A percentile compares a stretch with the other conserved stretches of the same genome.
Conservation (phyloP, 2,797 vertebrate species). For the Zalophus californianus region DNA sequence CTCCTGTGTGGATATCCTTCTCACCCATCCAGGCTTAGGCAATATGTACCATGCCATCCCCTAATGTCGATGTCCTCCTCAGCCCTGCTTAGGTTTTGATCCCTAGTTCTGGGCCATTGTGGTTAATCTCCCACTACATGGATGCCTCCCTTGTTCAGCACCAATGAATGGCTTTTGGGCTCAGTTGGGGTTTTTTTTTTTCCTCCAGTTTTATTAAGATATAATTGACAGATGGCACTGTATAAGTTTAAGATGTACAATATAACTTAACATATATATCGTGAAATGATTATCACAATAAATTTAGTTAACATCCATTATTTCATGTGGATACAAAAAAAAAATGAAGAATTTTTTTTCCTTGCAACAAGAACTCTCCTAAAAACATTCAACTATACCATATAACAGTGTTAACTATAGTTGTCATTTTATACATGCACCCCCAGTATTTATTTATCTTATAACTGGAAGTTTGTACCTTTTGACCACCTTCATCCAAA, state of each 20-base stretch:
- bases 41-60: background rate
- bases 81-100: background rate
- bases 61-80: background rate
- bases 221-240: background rate
- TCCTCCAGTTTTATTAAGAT: background rate
- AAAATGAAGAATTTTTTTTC: fast-evolving
- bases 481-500: background rate
- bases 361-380: background rate
- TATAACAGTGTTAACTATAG: background rate
- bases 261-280: background rate
- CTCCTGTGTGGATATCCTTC: background rate
- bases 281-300: background rate
- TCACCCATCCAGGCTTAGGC: background rate
- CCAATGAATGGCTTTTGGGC: background rate
- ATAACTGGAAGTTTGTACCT: background rate
- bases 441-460: background rate
- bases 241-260: background rate
- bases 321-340: background rate
- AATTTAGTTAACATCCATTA: background rate
- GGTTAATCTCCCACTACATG: background rate
- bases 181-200: background rate
- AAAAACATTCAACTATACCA: background rate
- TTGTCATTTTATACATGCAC: background rate
- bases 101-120: background rate
- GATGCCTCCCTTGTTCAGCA: background rate